Evolutionary conservation across 2,113 vertebrate genomes (phyloP), one percentile per base, ranked within the genome.

Genomic region (Chamaea fasciata): DNA sequence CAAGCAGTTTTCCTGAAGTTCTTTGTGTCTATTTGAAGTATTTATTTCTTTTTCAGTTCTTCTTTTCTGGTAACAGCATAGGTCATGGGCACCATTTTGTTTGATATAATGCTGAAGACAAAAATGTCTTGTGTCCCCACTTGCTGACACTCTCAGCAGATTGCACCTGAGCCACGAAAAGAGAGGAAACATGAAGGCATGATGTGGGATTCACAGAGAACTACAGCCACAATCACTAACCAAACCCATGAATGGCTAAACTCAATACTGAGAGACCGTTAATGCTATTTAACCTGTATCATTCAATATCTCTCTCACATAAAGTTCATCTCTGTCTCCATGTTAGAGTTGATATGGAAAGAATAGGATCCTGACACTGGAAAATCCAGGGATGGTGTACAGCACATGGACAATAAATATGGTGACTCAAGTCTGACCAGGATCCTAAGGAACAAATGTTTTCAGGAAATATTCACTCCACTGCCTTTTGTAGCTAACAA

Each of bases 51-150:
- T 63, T 83, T 64, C 30, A 35, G 26, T 49, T 15, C n/a, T 37
- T 82, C 13, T 35, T 74, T 88, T 77, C 55, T 42, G 39, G 15
- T 37, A 44, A 68, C n/a, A 37, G 7, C 39, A 13, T 18, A 37
- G 13, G 41, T 5, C 0, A 1, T 39, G 30, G 7, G 27, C 17
- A 22, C 3, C 5, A 30, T 62, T 75, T 69, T 41, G 5, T n/a
- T 62, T 62, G 33, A 44, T 60, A 24, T 3, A 42, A 17, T 35
- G 16, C 53, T 71, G 53, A 83, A 60, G 33, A 46, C 13, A 42
- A 78, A 91, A 20, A 46, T 42, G 13, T 65, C 33, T 52, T 0
- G 0, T 18, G 20, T 71, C 37, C 8, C 10, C n/a, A 13, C 3
- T 1, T 47, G 24, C 30, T 85, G 79, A 64, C 2, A 7, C 15